A percentile compares a stretch with the other conserved stretches of the same genome.
Evolutionary conservation across 2,888 invertebrate species (phyloP).

Genomic region (Hypomecis atomaria): DNA sequence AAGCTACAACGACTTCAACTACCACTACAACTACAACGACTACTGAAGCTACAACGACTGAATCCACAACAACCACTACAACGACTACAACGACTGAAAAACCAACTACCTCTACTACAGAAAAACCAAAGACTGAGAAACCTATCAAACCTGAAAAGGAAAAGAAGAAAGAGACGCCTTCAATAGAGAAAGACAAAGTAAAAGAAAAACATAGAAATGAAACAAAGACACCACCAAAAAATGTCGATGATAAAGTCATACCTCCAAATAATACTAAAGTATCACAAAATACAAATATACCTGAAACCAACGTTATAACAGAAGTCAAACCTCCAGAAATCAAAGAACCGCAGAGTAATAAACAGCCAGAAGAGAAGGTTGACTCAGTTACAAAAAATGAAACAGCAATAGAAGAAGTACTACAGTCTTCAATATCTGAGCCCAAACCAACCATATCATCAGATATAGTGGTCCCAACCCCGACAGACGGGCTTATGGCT

Average conservation of each 20-base stretch:
- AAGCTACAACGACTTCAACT: slow-evolving; percentile 49
- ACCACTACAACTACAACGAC: slow-evolving; percentile 47
- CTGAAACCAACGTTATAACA: slow-evolving; percentile 44
- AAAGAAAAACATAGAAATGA: slow-evolving; percentile 56
- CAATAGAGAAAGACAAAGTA: slow-evolving; percentile 63
- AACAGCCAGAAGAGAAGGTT: slow-evolving; percentile 53
- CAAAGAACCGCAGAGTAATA: slow-evolving; percentile 18
- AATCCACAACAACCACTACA: slow-evolving; percentile 49
- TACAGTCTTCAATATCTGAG: slow-evolving; percentile 67
- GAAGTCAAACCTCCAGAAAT: slow-evolving; percentile 35
- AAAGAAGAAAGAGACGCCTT: slow-evolving; percentile 67
- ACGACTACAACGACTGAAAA: slow-evolving; percentile 49
- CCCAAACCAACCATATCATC: slow-evolving; percentile 38
- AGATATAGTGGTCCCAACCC: slow-evolving; percentile 63
- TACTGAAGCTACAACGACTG: slow-evolving; percentile 35
- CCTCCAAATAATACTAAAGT: slow-evolving; percentile 33
- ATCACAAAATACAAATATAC: slow-evolving; percentile 37
- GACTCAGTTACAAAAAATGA: slow-evolving; percentile 57
- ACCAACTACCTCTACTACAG: slow-evolving; percentile 40
- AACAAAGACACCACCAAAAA: slow-evolving; percentile 40
- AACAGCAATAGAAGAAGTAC: slow-evolving; percentile 59
- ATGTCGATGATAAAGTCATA: slow-evolving; percentile 44
- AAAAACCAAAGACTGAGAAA: slow-evolving; percentile 48
- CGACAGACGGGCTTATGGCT: slow-evolving; percentile 65
- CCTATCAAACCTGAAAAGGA: slow-evolving; percentile 64